These are phyloP conservation scores for Nephrocerus scutellatus DNA, from an alignment of 2,888 invertebrate genomes.

Conservation along the genomic window DNA sequence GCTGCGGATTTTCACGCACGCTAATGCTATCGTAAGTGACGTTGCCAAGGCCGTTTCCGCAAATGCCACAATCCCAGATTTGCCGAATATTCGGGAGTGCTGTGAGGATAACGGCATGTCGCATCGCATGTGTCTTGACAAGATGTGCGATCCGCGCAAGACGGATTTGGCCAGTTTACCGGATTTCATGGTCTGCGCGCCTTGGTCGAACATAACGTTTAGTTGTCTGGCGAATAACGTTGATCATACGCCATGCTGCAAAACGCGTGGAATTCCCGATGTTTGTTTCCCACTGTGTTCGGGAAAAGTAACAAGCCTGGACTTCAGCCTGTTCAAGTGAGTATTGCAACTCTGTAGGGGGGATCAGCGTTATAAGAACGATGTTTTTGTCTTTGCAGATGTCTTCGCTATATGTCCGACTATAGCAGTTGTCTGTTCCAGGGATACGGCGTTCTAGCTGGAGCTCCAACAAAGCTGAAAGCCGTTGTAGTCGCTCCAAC, in stretches of 20 bases:
- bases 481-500: slow-evolving; percentile 68
- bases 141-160: slow-evolving; percentile 70
- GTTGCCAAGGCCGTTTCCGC: slow-evolving; percentile 15
- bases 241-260: slow-evolving; percentile 77
- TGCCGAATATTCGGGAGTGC: slow-evolving; percentile 70
- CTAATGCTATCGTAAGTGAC: slow-evolving; percentile 58
- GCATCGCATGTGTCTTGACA: slow-evolving; percentile 67
- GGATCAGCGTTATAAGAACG: no score
- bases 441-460: slow-evolving; percentile 76
- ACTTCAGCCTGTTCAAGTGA: slow-evolving; percentile 78
- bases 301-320: slow-evolving; percentile 69
- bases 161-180: slow-evolving; percentile 51
- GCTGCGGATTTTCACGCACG: slow-evolving; percentile 53
- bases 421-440: slow-evolving; percentile 77
- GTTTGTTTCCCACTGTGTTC: slow-evolving; percentile 70
- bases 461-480: slow-evolving; percentile 62
- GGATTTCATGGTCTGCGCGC: slow-evolving; percentile 83
- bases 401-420: slow-evolving; percentile 72
- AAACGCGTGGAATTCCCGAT: slow-evolving; percentile 65
- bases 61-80: slow-evolving; percentile 55
- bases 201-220: slow-evolving; percentile 77
- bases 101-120: slow-evolving; percentile 65
- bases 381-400: slow-evolving; percentile 46
- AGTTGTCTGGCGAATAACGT: slow-evolving; percentile 70
- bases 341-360: no score